These are phyloP conservation scores for Beris morrisii DNA, from an alignment of 2,888 invertebrate genomes.

Conservation along the genomic window DNA sequence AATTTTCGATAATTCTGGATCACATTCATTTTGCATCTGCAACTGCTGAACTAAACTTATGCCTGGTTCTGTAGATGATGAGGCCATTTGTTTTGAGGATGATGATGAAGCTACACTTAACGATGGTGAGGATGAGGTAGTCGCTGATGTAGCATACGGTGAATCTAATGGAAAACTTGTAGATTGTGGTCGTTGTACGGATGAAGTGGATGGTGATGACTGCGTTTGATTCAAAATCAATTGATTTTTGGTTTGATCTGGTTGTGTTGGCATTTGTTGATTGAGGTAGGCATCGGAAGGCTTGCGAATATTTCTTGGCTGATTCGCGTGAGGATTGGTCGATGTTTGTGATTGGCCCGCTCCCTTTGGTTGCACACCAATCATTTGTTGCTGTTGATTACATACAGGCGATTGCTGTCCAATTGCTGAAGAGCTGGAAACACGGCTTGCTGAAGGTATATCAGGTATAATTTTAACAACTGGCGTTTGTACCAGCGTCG, in stretches of 20 bases:
- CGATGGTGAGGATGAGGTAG: slow-evolving; percentile 39
- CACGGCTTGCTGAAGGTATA: slow-evolving; percentile 50
- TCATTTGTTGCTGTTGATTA: slow-evolving; percentile 58
- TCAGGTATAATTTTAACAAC: slow-evolving; percentile 56
- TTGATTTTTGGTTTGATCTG: slow-evolving; percentile 45
- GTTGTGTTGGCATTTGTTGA: slow-evolving; percentile 50
- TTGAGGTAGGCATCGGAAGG: slow-evolving; percentile 43
- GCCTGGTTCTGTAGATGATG: slow-evolving; percentile 33
- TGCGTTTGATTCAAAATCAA: slow-evolving; percentile 40
- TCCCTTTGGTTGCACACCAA: slow-evolving; percentile 18
- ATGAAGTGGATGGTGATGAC: slow-evolving; percentile 43
- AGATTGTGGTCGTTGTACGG: slow-evolving; percentile 43
- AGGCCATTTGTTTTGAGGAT: slow-evolving; percentile 35
- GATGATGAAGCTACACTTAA: slow-evolving; percentile 36
- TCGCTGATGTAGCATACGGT: slow-evolving; percentile 48
- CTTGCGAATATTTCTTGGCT: slow-evolving; percentile 39
- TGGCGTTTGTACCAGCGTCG: slow-evolving; percentile 49
- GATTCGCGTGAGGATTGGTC: slow-evolving; percentile 40
- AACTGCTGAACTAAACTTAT: slow-evolving; percentile 39
- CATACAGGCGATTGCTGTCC: slow-evolving; percentile 37
- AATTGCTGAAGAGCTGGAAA: slow-evolving; percentile 43
- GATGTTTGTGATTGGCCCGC: slow-evolving; percentile 44
- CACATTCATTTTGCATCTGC: slow-evolving; percentile 53
- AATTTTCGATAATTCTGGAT: slow-evolving; percentile 78
- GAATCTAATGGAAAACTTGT: slow-evolving; percentile 39